Evolutionary conservation across 2,888 invertebrate genomes (phyloP).

Genomic region (Metellina segmentata): DNA sequence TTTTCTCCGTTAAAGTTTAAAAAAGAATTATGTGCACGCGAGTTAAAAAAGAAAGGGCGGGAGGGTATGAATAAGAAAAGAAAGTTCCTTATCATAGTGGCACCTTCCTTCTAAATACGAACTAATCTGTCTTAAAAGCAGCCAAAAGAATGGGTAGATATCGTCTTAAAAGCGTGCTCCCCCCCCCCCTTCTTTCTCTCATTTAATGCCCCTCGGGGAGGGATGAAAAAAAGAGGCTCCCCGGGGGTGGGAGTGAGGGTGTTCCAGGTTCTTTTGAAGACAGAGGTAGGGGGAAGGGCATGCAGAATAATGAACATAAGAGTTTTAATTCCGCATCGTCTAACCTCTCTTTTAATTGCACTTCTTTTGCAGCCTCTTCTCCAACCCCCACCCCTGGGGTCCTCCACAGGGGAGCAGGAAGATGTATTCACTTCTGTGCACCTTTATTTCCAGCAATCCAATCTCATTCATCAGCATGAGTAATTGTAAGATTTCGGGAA

Average conservation of each 20-base stretch:
- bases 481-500: constrained; percentile 47
- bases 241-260: constrained; percentile 20
- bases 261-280: constrained; percentile 37
- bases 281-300: constrained; percentile 9
- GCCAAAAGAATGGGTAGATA: constrained; percentile 60
- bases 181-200: constrained; percentile 42
- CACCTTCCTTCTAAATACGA: constrained; percentile 74
- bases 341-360: constrained; percentile 66
- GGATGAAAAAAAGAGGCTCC: constrained; percentile 26
- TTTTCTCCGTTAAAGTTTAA: constrained; percentile 52
- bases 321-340: constrained; percentile 65
- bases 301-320: constrained; percentile 59
- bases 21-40: constrained; percentile 67
- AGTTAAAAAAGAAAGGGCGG: constrained; percentile 24
- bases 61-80: constrained; percentile 35
- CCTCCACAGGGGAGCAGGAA: background rate
- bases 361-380: constrained; percentile 19
- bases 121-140: constrained; percentile 77
- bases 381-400: background rate
- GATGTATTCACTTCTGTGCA: constrained; percentile 4
- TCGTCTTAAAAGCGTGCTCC: constrained; percentile 52
- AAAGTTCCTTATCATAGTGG: constrained; percentile 73
- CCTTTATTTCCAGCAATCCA: constrained; percentile 25
- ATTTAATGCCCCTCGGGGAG: constrained; percentile 42
- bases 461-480: constrained; percentile 38